Conservation (phyloP, 1,140 invertebrate genomes). For the Drosophila pseudoananassae region DNA sequence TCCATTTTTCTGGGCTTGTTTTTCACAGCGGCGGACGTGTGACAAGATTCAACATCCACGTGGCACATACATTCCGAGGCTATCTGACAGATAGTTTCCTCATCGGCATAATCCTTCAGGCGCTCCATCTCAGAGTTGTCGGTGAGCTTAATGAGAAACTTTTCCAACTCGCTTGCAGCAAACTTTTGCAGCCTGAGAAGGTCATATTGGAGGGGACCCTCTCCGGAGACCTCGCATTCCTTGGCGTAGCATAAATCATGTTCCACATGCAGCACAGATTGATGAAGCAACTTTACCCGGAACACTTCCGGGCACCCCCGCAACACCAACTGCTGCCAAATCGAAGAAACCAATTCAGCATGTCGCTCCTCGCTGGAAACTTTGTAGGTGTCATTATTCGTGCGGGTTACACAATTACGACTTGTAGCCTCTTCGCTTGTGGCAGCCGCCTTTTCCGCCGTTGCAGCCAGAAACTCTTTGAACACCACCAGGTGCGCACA, state of each 20-base stretch:
- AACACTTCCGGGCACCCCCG: slow-evolving; percentile 63
- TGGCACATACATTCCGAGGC: slow-evolving; percentile 15
- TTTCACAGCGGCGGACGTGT: slow-evolving; percentile 54
- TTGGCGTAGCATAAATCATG: slow-evolving; percentile 61
- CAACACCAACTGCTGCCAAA: slow-evolving; percentile 60
- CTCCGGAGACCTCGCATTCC: slow-evolving; percentile 62
- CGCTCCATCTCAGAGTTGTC: slow-evolving; percentile 66
- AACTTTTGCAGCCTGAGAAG: slow-evolving; percentile 78
- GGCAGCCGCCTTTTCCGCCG: slow-evolving; percentile 32
- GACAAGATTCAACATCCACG: neutral
- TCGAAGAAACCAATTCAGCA: slow-evolving; percentile 59
- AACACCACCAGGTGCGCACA: slow-evolving; percentile 61
- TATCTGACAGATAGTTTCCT: slow-evolving; percentile 19
- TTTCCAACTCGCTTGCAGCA: slow-evolving; percentile 55
- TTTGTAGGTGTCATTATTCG: slow-evolving; percentile 70
- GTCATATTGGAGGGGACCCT: slow-evolving; percentile 60
- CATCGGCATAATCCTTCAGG: slow-evolving; percentile 56
- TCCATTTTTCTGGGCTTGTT: slow-evolving; percentile 83
- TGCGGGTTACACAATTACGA: slow-evolving; percentile 68
- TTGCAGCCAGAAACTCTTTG: slow-evolving; percentile 54
- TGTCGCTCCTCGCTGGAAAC: slow-evolving; percentile 59
- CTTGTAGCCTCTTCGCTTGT: slow-evolving; percentile 30
- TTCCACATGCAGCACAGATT: slow-evolving; percentile 41
- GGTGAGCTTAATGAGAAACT: slow-evolving; percentile 58
- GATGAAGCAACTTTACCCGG: slow-evolving; percentile 55